phyloP scores from a whole-genome alignment of 2,113 vertebrate species.

The Brachyistius frenatus region DNA sequence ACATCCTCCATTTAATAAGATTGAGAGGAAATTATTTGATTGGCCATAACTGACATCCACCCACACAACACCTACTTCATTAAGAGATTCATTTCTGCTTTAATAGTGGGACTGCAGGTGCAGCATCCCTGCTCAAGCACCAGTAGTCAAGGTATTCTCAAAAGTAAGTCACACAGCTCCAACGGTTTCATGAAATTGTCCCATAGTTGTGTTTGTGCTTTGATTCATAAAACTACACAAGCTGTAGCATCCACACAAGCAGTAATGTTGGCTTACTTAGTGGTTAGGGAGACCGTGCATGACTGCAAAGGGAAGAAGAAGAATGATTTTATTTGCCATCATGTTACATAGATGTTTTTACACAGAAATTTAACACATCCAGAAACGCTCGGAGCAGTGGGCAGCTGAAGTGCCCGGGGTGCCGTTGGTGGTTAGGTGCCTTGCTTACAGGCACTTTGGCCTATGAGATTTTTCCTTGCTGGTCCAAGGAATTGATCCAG shows the following conservation, averaged over 20 bases:
- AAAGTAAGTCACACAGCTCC: constrained; percentile 5
- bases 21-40: constrained; percentile 42
- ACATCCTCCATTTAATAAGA: constrained; percentile 26
- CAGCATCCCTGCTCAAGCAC: not conserved
- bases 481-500: too few relatives aligned
- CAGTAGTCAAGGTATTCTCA: not conserved
- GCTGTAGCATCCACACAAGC: constrained; percentile 1
- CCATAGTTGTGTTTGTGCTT: constrained; percentile 22
- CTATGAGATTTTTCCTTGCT: too few relatives aligned
- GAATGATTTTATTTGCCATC: too few relatives aligned
- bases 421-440: too few relatives aligned
- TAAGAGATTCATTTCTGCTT: constrained; percentile 21
- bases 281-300: not conserved
- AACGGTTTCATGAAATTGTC: not conserved
- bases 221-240: constrained; percentile 7
- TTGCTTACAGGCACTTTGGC: too few relatives aligned
- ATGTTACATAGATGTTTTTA: too few relatives aligned
- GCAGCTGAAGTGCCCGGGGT: too few relatives aligned
- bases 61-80: constrained; percentile 39
- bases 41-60: constrained; percentile 22
- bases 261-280: not conserved
- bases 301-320: too few relatives aligned
- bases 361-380: too few relatives aligned
- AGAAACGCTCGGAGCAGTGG: too few relatives aligned
- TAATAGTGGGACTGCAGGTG: constrained; percentile 6